These are phyloP conservation scores for Leiothrix lutea DNA, from an alignment of 2,113 vertebrate species.

Conservation along the genomic window DNA sequence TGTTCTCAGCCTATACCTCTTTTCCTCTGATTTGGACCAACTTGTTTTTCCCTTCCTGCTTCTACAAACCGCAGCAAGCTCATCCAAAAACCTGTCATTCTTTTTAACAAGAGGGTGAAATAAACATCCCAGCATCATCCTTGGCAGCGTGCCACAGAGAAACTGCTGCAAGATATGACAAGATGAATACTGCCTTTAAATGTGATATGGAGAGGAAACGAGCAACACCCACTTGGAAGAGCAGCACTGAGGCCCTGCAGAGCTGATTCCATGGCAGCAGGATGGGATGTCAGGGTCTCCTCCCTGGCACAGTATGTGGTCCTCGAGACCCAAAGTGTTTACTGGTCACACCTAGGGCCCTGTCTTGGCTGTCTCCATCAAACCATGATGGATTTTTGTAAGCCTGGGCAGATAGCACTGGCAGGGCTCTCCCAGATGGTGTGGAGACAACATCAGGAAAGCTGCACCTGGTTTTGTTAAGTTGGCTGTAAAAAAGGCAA, in stretches of 20 bases:
- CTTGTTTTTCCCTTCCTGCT: conserved; percentile 16
- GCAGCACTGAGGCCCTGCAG: accelerated
- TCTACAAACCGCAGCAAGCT: background rate
- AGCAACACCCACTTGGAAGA: background rate
- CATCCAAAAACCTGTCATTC: conserved; percentile 53
- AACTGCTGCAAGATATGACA: conserved; percentile 53
- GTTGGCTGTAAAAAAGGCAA: background rate
- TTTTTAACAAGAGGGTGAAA: conserved; percentile 38
- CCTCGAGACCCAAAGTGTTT: background rate
- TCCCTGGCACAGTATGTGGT: background rate
- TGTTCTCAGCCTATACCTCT: background rate
- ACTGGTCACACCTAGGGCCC: accelerated
- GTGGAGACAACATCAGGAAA: background rate
- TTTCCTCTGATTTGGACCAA: background rate
- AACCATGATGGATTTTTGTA: background rate
- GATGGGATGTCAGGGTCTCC: background rate
- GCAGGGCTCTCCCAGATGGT: background rate
- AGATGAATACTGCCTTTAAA: conserved; percentile 15
- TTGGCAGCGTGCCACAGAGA: conserved; percentile 30
- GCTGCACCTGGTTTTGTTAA: background rate
- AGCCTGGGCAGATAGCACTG: background rate
- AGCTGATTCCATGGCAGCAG: background rate
- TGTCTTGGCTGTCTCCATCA: background rate
- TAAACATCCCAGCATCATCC: conserved; percentile 50
- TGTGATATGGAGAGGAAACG: accelerated